Evolutionary conservation across 2,888 invertebrate species (phyloP).

Genomic region (Acleris sparsana): DNA sequence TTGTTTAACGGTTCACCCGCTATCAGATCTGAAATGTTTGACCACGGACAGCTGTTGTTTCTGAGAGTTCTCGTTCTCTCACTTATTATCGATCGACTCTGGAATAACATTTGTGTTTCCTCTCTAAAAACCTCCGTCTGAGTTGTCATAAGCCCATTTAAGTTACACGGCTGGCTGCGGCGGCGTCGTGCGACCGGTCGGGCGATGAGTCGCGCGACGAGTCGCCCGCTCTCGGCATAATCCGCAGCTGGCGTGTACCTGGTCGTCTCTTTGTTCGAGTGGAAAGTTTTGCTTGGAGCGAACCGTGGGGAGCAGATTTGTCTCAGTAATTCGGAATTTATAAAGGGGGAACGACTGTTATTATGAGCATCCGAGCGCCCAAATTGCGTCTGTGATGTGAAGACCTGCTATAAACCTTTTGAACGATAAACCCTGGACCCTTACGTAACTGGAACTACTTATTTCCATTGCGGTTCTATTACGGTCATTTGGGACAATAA

Average conservation of each 20-base stretch:
- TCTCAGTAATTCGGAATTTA: slow-evolving; percentile 48
- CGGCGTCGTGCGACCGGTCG: slow-evolving; percentile 43
- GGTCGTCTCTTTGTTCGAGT: slow-evolving; percentile 72
- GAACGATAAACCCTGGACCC: slow-evolving; percentile 31
- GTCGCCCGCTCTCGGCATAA: slow-evolving; percentile 60
- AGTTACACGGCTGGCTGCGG: slow-evolving; percentile 58
- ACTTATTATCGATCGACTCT: slow-evolving; percentile 49
- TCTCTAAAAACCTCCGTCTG: slow-evolving; percentile 60
- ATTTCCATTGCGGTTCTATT: slow-evolving; percentile 25
- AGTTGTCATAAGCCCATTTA: slow-evolving; percentile 75
- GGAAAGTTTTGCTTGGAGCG: slow-evolving; percentile 63
- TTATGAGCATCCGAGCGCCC: slow-evolving; percentile 39
- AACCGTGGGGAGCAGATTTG: slow-evolving; percentile 58
- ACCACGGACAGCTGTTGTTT: slow-evolving; percentile 25
- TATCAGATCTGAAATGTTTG: slow-evolving; percentile 39
- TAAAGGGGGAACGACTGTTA: slow-evolving; percentile 40
- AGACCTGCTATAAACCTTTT: slow-evolving; percentile 35
- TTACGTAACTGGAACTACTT: slow-evolving; percentile 33
- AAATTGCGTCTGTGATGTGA: slow-evolving; percentile 35
- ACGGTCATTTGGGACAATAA: slow-evolving; percentile 28
- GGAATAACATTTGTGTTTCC: slow-evolving; percentile 41
- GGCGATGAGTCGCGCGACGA: slow-evolving; percentile 50
- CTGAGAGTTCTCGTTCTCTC: slow-evolving; percentile 41
- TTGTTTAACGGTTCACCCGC: slow-evolving; percentile 62
- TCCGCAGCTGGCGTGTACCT: slow-evolving; percentile 76